phyloP scores from a whole-genome alignment of 2,113 vertebrate species.

The Paramisgurnus dabryanus region DNA sequence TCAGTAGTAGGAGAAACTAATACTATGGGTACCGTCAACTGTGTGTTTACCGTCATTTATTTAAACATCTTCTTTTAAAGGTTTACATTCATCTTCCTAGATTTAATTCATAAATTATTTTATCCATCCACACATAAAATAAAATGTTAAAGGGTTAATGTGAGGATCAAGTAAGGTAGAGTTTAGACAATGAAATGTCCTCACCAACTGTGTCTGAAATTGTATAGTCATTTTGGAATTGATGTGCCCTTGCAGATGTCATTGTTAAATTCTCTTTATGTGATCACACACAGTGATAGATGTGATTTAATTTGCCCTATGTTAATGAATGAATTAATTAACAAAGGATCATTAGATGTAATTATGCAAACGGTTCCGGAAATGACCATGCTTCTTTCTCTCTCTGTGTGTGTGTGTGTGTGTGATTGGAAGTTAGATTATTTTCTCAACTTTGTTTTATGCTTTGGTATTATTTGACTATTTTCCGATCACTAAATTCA shows the following conservation, averaged over 20 bases:
- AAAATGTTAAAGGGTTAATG: too few relatives aligned
- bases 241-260: constrained; percentile 20
- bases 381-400: not conserved
- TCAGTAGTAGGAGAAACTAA: too few relatives aligned
- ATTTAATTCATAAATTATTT: too few relatives aligned
- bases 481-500: too few relatives aligned
- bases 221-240: constrained; percentile 69
- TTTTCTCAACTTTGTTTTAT: too few relatives aligned
- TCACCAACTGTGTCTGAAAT: constrained; percentile 49
- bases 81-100: not conserved
- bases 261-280: constrained; percentile 14
- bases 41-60: too few relatives aligned
- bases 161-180: too few relatives aligned
- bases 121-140: too few relatives aligned
- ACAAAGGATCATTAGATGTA: not conserved
- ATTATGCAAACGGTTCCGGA: constrained; percentile 1
- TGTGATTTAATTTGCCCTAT: not conserved
- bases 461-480: too few relatives aligned
- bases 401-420: constrained; percentile 21
- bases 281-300: not conserved
- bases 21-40: too few relatives aligned
- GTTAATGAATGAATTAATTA: constrained; percentile 3
- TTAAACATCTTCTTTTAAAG: too few relatives aligned
- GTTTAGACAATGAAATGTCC: too few relatives aligned
- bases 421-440: not conserved